phyloP scores from a whole-genome alignment of 1,140 invertebrate species.

The Ostrea denselamellosa region DNA sequence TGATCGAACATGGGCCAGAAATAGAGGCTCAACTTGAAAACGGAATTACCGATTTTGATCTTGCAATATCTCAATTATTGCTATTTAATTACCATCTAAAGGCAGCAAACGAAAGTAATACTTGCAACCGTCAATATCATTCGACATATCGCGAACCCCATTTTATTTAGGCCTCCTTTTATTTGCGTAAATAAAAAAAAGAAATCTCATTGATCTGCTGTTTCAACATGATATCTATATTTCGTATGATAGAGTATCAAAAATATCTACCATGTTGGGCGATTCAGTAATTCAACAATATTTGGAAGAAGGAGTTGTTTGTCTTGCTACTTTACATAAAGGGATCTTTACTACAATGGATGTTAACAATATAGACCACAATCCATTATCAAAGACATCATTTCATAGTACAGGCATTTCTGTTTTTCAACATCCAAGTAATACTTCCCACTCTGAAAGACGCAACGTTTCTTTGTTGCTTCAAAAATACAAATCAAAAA shows the following conservation, averaged over 20 bases:
- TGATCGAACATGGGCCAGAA: conserved; percentile 48
- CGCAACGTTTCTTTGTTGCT: background rate
- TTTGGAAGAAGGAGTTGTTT: conserved; percentile 50
- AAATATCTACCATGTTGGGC: conserved; percentile 50
- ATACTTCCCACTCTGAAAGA: background rate
- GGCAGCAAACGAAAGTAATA: conserved; percentile 19
- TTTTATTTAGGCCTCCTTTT: conserved; percentile 60
- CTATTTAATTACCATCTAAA: conserved; percentile 43
- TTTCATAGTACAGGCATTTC: conserved; percentile 65
- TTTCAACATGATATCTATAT: conserved; percentile 54
- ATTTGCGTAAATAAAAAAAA: conserved; percentile 57
- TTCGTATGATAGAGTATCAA: conserved; percentile 56
- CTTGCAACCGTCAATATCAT: background rate
- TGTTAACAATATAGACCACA: no score
- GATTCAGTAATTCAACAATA: conserved; percentile 42
- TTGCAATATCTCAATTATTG: conserved; percentile 55
- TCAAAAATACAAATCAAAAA: conserved; percentile 32
- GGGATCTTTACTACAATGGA: no score
- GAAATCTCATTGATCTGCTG: conserved; percentile 55
- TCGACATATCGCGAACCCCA: conserved; percentile 52
- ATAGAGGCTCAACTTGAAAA: conserved; percentile 55
- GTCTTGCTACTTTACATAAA: conserved; percentile 49
- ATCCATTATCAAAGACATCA: conserved; percentile 50
- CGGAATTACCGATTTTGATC: conserved; percentile 43
- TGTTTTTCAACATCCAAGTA: conserved; percentile 60